Evolutionary conservation across 2,113 vertebrate species (phyloP).

Genomic region (Pachyramphus minor): DNA sequence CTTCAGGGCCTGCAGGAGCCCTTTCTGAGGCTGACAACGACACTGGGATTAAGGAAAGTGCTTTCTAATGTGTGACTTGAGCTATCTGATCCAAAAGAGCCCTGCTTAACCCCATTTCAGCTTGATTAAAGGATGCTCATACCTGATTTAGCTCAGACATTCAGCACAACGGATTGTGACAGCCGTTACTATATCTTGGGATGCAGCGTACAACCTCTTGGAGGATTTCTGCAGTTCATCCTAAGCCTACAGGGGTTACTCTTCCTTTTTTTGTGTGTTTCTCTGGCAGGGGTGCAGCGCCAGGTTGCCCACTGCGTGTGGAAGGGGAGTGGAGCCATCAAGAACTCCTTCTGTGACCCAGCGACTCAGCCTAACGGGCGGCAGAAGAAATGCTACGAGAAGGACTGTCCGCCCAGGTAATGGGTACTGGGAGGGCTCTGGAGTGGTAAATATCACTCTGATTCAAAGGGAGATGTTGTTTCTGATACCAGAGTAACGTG

Average conservation of each 20-base stretch:
- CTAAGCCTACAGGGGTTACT: background rate
- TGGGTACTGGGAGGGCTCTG: rapidly evolving
- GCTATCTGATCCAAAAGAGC: background rate
- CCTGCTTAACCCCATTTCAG: background rate
- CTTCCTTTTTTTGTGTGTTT: background rate
- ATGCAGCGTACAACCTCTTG: background rate
- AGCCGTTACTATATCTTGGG: background rate
- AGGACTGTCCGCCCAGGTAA: slow-evolving; percentile 91
- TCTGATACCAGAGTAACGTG: background rate
- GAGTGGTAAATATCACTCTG: too few relatives aligned
- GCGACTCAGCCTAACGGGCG: slow-evolving; percentile 77
- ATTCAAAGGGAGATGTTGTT: background rate
- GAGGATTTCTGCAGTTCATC: background rate
- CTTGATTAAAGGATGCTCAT: background rate
- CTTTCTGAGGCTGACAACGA: background rate
- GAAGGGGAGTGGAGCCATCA: slow-evolving; percentile 79
- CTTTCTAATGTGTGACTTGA: background rate
- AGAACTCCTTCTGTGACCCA: slow-evolving; percentile 84
- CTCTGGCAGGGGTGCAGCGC: slow-evolving; percentile 76
- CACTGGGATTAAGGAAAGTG: background rate
- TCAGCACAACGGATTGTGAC: background rate
- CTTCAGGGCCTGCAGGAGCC: background rate
- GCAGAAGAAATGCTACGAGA: slow-evolving; percentile 86
- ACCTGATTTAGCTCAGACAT: background rate
- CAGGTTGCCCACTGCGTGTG: slow-evolving; percentile 85